A percentile compares a stretch with the other conserved stretches of the same genome.
Conservation (phyloP, 2,113 vertebrate species). For the Pelodiscus sinensis region DNA sequence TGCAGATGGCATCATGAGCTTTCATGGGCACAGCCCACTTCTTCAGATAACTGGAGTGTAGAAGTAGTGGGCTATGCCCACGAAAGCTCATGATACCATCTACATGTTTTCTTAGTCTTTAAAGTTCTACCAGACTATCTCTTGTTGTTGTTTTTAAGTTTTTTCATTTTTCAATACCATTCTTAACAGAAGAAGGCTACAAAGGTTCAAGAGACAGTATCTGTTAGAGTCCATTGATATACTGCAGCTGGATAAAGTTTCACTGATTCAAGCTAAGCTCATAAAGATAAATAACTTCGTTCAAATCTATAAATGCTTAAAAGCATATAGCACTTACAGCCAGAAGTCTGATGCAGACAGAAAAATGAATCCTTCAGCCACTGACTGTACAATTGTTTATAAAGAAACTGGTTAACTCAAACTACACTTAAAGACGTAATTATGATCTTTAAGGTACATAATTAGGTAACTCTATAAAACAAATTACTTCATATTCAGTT, state of each 20-base stretch:
- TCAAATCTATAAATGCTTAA: background rate
- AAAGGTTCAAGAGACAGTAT: background rate
- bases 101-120: too few relatives aligned
- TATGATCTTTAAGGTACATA: too few relatives aligned
- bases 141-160: too few relatives aligned
- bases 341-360: background rate
- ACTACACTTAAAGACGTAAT: background rate
- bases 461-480: too few relatives aligned
- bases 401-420: background rate
- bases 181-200: background rate
- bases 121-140: too few relatives aligned
- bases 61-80: too few relatives aligned
- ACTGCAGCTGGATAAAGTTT: background rate
- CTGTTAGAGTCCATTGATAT: background rate
- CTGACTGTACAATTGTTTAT: background rate
- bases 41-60: too few relatives aligned
- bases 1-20: too few relatives aligned
- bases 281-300: background rate
- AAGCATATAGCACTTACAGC: background rate
- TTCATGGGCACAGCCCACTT: too few relatives aligned
- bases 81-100: too few relatives aligned
- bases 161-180: background rate
- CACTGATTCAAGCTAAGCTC: background rate
- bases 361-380: background rate
- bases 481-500: too few relatives aligned